phyloP scores from a whole-genome alignment of 2,797 vertebrate species.

The Xerus rutilus region DNA sequence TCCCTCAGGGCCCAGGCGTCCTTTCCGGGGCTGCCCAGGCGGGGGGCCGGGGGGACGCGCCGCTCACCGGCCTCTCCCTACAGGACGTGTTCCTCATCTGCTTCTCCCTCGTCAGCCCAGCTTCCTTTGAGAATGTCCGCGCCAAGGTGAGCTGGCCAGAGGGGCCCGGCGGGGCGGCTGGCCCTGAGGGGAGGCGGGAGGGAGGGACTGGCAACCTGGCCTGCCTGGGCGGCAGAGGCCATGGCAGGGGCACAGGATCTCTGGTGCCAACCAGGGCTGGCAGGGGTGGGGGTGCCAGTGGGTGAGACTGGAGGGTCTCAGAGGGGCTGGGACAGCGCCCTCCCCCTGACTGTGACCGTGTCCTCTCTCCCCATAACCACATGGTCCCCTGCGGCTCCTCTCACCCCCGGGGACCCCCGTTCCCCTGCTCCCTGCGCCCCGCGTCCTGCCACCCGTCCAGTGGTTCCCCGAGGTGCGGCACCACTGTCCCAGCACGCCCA shows the following conservation, averaged over 20 bases:
- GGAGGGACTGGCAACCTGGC: neutral
- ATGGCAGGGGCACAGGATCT: neutral
- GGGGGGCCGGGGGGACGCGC: accelerated
- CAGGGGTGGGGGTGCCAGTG: too few species aligned
- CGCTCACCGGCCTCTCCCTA: conserved; percentile 40
- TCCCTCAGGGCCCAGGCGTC: neutral
- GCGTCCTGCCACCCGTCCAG: conserved; percentile 78
- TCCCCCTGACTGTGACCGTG: accelerated
- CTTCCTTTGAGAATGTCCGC: conserved; percentile 96
- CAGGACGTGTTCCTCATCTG: conserved; percentile 97
- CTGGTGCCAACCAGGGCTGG: neutral
- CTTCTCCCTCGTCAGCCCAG: conserved; percentile 96
- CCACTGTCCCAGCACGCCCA: conserved; percentile 96
- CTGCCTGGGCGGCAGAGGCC: neutral
- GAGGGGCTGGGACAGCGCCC: neutral
- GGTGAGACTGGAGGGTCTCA: too few species aligned
- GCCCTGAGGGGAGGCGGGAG: neutral
- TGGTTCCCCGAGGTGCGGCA: conserved; percentile 96
- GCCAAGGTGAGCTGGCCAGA: conserved; percentile 91
- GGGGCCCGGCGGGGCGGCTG: accelerated
- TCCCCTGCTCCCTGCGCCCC: neutral
- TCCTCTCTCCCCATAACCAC: too few species aligned
- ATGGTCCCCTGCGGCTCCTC: too few species aligned
- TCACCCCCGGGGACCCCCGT: too few species aligned
- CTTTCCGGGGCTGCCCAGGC: neutral